phyloP scores from a whole-genome alignment of 2,888 invertebrate genomes.

The Parnassius apollo region DNA sequence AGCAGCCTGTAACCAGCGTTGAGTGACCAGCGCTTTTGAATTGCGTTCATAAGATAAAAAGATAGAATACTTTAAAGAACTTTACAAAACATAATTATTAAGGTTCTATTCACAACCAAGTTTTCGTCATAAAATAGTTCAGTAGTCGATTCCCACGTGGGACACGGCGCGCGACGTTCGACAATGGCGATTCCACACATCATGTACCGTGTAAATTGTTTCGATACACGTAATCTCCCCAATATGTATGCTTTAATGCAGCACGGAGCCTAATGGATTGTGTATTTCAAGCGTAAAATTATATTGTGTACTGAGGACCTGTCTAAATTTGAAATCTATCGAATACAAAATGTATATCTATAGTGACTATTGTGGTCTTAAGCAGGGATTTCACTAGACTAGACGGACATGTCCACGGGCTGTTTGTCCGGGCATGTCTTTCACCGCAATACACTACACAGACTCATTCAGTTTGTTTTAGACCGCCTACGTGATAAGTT shows the following conservation, averaged over 20 bases:
- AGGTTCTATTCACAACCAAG: not conserved
- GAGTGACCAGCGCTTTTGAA: no score
- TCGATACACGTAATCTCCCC: constrained; percentile 32
- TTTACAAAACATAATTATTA: not conserved
- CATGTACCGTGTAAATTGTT: constrained; percentile 63
- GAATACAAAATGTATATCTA: not conserved
- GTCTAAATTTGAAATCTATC: not conserved
- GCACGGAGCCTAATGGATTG: constrained; percentile 26
- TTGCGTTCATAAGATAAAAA: no score
- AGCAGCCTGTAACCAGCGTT: no score
- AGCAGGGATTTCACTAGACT: no score
- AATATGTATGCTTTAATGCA: constrained; percentile 29
- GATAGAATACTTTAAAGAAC: no score
- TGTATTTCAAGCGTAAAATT: constrained; percentile 29
- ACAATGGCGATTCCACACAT: constrained; percentile 54
- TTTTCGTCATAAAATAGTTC: constrained; percentile 1
- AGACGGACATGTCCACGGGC: no score
- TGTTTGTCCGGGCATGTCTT: no score
- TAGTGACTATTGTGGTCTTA: no score
- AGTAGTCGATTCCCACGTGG: constrained; percentile 49
- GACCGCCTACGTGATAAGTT: no score
- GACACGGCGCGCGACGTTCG: constrained; percentile 51
- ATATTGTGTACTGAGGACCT: constrained; percentile 3
- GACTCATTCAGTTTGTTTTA: no score
- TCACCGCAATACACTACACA: no score